phyloP scores from a whole-genome alignment of 2,797 vertebrate genomes.

The Odontamblyopus rebecca region DNA sequence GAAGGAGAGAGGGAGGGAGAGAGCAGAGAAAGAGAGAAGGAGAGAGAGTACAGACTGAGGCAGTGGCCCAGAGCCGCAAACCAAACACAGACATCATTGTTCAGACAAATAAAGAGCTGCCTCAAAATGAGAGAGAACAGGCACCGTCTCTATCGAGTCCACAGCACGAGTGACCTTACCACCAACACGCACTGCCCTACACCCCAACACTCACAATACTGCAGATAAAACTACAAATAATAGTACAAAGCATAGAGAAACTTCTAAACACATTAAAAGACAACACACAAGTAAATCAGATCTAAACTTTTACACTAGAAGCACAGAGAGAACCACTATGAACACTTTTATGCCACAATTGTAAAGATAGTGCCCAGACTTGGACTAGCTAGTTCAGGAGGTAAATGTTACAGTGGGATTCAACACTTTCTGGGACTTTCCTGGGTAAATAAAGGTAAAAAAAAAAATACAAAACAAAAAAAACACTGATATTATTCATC shows the following conservation, averaged over 20 bases:
- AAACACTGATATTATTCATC: too few relatives aligned
- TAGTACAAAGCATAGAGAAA: neutral
- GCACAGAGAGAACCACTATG: too few relatives aligned
- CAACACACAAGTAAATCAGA: neutral
- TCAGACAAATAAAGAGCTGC: conserved; percentile 65
- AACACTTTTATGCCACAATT: too few relatives aligned
- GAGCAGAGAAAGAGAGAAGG: conserved; percentile 17
- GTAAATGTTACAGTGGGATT: neutral
- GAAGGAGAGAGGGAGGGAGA: conserved; percentile 25
- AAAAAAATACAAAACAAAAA: too few relatives aligned
- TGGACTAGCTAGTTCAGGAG: neutral
- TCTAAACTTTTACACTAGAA: neutral
- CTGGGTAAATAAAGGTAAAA: too few relatives aligned
- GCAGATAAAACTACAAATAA: conserved; percentile 13
- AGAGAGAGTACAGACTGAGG: conserved; percentile 30
- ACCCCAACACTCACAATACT: conserved; percentile 41
- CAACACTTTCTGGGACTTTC: neutral
- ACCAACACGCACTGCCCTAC: conserved; percentile 59
- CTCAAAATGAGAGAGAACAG: conserved; percentile 69
- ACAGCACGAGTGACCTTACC: conserved; percentile 53
- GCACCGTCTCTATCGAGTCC: conserved; percentile 60
- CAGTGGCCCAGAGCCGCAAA: conserved; percentile 49
- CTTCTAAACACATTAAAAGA: neutral
- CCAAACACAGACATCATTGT: conserved; percentile 75
- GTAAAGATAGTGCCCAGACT: neutral